Percentiles rank a stretch among this genome's conserved stretches.
Evolutionary conservation across 2,113 vertebrate species (phyloP).

Genomic region (Gadus chalcogrammus): DNA sequence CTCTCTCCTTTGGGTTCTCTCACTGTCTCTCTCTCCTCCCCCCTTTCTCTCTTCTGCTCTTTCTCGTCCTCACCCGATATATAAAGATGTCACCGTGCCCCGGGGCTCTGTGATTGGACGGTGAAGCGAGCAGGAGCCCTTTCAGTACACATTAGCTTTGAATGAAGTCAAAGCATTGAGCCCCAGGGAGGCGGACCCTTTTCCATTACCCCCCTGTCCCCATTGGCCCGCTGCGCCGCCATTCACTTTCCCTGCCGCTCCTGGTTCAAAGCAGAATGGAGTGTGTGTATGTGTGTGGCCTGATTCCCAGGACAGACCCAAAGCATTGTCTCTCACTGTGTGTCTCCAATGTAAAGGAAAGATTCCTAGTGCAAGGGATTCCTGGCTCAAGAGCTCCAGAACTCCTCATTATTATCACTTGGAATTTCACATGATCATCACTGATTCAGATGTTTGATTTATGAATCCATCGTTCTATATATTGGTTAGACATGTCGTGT

Average conservation of each 20-base stretch:
- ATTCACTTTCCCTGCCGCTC: background rate
- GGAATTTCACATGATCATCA: too few species aligned
- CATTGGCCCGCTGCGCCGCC: constrained; percentile 42
- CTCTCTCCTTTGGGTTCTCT: background rate
- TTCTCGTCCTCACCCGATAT: constrained; percentile 16
- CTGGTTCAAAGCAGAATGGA: too few species aligned
- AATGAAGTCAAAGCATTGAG: constrained; percentile 48
- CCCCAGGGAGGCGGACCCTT: constrained; percentile 15
- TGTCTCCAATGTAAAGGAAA: too few species aligned
- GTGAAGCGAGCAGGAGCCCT: constrained; percentile 52
- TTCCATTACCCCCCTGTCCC: constrained; percentile 35
- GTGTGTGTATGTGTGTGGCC: too few species aligned
- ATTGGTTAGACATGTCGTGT: too few species aligned
- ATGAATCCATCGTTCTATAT: too few species aligned
- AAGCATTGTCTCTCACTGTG: too few species aligned
- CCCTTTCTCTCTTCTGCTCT: background rate
- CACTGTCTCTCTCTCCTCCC: background rate
- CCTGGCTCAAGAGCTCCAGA: too few species aligned
- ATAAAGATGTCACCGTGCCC: constrained; percentile 48
- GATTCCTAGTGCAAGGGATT: too few species aligned
- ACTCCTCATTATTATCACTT: too few species aligned
- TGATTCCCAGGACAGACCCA: too few species aligned
- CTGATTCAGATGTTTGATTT: too few species aligned
- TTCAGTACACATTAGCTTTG: constrained; percentile 66
- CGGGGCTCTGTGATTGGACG: constrained; percentile 41